Evolutionary conservation across 2,797 vertebrate species (phyloP), one percentile per base, ranked within the genome.

Genomic region (Merluccius polli): DNA sequence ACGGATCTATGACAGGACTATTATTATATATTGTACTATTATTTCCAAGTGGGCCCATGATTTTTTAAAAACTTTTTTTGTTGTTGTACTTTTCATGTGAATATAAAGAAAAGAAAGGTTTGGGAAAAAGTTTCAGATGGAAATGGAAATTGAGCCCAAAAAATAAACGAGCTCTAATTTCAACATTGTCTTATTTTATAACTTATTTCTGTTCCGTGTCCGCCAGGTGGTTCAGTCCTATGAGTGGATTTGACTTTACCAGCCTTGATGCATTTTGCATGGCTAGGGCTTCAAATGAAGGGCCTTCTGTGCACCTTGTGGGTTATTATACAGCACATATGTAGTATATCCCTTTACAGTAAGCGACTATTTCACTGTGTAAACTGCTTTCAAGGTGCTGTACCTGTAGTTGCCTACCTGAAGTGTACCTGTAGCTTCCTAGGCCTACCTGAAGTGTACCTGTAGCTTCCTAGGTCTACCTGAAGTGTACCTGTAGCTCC

Each of bases 101-200:
- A 59, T 38, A 1, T 38, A 9, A 4, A 38, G 36, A 44, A 44
- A 44, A 44, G 15, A 44, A 44, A 44, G 15, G 13, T 44, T 44
- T 16, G 16, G 41, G 41, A 16, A 15, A 16, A 15, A 4, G n/a
- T 2, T 59, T 59, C 52, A n/a, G 0, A 59, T 24, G 7, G 52
- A 59, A n/a, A 21, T 59, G 21, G 21, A 59, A n/a, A n/a, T 44
- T 67, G 24, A 67, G 63, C 29, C n/a, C n/a, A 29, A 29, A 29
- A 29, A 67, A 24, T 8, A 67, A 67, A 67, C 7, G 63, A 67
- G 27, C 63, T 11, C 18, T 29, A 2, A 21, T 65, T 21, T 16
- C n/a, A 24, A 32, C 33, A 70, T 32, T 33, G 32, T 70, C 30
- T 70, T 70, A 70, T 70, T 27, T 70, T 70, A 70, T 7, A 70